Percentiles rank a stretch among this genome's conserved stretches.
These are phyloP conservation scores for Pituophis catenifer DNA, from an alignment of 2,113 vertebrate species.

Conservation along the genomic window DNA sequence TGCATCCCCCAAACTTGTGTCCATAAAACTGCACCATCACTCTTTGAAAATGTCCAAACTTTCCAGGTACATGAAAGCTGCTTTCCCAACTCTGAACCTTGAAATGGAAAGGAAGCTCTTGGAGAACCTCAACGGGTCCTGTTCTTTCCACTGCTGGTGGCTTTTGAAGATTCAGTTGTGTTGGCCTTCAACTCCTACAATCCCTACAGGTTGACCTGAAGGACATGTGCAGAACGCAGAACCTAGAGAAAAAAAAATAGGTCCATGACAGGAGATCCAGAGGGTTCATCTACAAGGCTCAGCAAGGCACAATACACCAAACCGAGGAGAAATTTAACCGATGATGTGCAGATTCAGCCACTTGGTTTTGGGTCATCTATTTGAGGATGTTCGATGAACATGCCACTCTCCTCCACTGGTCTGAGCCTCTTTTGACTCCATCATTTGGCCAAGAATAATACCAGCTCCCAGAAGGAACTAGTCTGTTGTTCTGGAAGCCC, in stretches of 20 bases:
- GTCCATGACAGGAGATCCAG: not conserved
- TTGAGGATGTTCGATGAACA: not conserved
- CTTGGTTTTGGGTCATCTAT: not conserved
- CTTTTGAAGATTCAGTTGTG: not conserved
- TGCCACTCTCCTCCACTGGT: not conserved
- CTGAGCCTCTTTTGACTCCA: not conserved
- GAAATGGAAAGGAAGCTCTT: too few relatives aligned
- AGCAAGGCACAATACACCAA: not conserved
- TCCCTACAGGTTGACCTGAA: not conserved
- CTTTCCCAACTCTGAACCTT: not conserved
- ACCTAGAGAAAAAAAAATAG: not conserved
- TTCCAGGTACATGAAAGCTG: accelerated
- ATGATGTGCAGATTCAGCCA: not conserved
- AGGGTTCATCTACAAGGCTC: not conserved
- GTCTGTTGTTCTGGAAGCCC: not conserved
- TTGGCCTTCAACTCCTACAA: not conserved
- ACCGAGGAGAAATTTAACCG: not conserved
- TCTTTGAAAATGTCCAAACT: not conserved
- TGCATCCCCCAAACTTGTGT: too few relatives aligned
- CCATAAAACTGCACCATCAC: accelerated
- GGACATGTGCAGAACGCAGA: not conserved
- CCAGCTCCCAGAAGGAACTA: not conserved
- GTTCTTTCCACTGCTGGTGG: not conserved
- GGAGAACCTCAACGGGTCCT: not conserved
- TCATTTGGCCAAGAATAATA: not conserved